These are phyloP conservation scores for Ridgeia piscesae DNA, from an alignment of 1,140 invertebrate genomes.

Conservation along the genomic window DNA sequence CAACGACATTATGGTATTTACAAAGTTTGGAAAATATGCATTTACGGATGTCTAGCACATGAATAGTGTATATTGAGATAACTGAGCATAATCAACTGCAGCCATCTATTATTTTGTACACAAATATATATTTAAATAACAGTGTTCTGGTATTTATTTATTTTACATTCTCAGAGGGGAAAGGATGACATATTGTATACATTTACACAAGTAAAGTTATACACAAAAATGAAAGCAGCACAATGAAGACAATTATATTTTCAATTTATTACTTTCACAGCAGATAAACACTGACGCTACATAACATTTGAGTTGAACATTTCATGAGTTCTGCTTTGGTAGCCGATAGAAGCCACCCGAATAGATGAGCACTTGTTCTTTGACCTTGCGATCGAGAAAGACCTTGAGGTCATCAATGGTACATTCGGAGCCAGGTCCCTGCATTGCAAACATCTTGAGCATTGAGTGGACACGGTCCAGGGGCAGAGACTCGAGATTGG, in stretches of 20 bases:
- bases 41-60: not conserved
- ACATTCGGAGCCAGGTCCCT: conserved; percentile 83
- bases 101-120: not conserved
- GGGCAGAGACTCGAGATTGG: conserved; percentile 89
- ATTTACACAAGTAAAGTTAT: too few species aligned
- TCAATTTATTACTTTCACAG: not conserved
- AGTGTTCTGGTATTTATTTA: not conserved
- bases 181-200: too few species aligned
- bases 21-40: not conserved
- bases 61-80: not conserved
- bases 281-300: not conserved
- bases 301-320: not conserved
- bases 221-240: too few species aligned
- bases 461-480: conserved; percentile 94
- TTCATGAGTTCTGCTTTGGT: conserved; percentile 10
- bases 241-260: not conserved
- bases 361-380: conserved; percentile 82
- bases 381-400: conserved; percentile 90
- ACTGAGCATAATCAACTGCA: not conserved
- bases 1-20: not conserved
- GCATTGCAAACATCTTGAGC: conserved; percentile 86
- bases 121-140: not conserved
- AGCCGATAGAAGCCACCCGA: conserved; percentile 84
- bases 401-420: conserved; percentile 82
- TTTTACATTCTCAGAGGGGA: not conserved